Evolutionary conservation across 2,113 vertebrate species (phyloP).

Genomic region (Rafetus swinhoei): DNA sequence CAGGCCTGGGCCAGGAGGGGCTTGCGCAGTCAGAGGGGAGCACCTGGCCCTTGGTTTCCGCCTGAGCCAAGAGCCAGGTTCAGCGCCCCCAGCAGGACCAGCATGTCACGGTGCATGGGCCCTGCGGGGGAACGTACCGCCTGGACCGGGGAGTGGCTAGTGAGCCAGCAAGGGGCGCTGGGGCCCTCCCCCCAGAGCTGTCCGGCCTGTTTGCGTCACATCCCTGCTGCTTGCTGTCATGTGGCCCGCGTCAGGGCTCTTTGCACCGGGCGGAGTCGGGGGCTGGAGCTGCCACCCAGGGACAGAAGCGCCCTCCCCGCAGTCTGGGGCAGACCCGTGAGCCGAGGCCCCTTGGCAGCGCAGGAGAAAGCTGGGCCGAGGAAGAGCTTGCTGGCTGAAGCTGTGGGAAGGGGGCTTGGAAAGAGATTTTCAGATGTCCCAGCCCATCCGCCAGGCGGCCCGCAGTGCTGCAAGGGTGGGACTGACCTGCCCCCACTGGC

Average conservation of each 20-base stretch:
- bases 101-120: not conserved
- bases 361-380: not conserved
- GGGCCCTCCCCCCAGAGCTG: not conserved
- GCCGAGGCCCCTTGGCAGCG: not conserved
- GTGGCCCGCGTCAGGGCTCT: too few species aligned
- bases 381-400: not conserved
- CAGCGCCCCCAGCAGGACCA: not conserved
- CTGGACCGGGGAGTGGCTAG: too few species aligned
- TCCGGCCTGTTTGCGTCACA: not conserved
- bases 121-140: too few species aligned
- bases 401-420: not conserved
- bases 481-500: too few species aligned
- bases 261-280: too few species aligned
- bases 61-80: not conserved
- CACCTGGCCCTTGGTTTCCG: too few species aligned
- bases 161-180: not conserved
- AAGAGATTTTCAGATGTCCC: not conserved
- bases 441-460: too few species aligned
- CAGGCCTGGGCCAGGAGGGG: too few species aligned
- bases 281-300: not conserved
- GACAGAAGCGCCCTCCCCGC: not conserved
- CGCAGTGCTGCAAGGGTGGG: too few species aligned
- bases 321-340: not conserved
- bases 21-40: not conserved
- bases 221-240: too few species aligned